A percentile compares a stretch with the other conserved stretches of the same genome.
phyloP scores from a whole-genome alignment of 2,113 vertebrate genomes.

The Climacteris rufus region DNA sequence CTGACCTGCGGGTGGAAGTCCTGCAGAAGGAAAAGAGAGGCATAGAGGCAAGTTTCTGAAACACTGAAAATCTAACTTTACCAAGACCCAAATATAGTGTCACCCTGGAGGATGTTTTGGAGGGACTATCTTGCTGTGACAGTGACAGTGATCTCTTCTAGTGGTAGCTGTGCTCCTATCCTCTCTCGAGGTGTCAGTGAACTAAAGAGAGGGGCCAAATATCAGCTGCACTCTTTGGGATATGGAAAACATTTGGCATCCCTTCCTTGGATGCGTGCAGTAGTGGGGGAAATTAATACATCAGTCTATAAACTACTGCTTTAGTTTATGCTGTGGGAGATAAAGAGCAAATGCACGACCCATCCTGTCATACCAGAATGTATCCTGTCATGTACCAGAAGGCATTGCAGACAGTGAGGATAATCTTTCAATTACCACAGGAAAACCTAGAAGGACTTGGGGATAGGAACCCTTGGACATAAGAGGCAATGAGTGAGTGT shows the following conservation, averaged over 20 bases:
- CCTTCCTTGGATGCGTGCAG: neutral
- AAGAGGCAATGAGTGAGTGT: neutral
- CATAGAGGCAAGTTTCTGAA: neutral
- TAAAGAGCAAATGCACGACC: neutral
- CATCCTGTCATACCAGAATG: neutral
- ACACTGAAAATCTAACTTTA: neutral
- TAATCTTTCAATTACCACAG: neutral
- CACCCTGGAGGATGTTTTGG: neutral
- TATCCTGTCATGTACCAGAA: neutral
- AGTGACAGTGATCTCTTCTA: neutral
- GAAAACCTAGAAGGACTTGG: neutral
- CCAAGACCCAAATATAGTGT: neutral
- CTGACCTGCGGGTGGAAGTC: conserved; percentile 41
- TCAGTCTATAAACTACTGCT: neutral
- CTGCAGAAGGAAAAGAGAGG: neutral
- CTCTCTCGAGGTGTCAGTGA: neutral
- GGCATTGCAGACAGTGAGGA: neutral
- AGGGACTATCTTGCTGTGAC: neutral
- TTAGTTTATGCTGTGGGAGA: neutral
- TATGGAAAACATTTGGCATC: neutral
- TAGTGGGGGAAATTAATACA: neutral
- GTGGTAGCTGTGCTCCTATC: neutral
- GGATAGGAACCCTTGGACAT: neutral
- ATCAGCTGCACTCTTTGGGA: neutral
- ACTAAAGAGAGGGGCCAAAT: neutral